Evolutionary conservation across 2,113 vertebrate genomes (phyloP), one percentile per base, ranked within the genome.

Genomic region (Dolichotis patagonum): DNA sequence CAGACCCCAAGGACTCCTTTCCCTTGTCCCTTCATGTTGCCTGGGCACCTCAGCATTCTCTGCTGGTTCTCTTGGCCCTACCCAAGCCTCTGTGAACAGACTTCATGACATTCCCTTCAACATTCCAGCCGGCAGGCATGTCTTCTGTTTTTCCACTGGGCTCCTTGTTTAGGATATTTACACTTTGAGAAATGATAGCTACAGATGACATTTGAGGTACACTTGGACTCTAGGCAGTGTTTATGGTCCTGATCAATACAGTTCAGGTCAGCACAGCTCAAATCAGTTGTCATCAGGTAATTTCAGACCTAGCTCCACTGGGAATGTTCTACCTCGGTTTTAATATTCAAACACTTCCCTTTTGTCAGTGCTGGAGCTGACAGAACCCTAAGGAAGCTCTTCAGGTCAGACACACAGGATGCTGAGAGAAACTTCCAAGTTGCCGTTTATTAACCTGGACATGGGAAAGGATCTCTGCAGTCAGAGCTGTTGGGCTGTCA

Each of bases 191-290:
- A 96, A 92, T 54, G 71, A 94, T 54, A 58, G 46, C 58, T 82
- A 82, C 43, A 26, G 62, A 85, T 43, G 69, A 38, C 67, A 38
- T 75, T 46, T 85, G 49, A 95, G 41, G 69, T 77, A 20, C 24
- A 85, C 80, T 93, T 88, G 73, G 77, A 80, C 60, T 32, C 60
- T 32, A 91, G 73, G 85, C 0, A 58, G 38, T 82, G n/a, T 93
- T 73, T 87, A 60, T 2, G 49, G 35, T 90, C 93, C 90, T 49
- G 32, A 95, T 96, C 85, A 90, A 92, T 77, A 91, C 16, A 75
- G 26, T 86, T 85, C 38, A 86, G 9, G 46, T 88, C 89, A 60
- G 24, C 32, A 81, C 49, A 71, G 19, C 20, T 60, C 65, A 81
- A 88, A 65, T 90, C 75, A 71, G 82, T 69, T 46, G 46, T 30